Conservation (phyloP, 2,113 vertebrate species). For the Tenebrosternarchus preto region DNA sequence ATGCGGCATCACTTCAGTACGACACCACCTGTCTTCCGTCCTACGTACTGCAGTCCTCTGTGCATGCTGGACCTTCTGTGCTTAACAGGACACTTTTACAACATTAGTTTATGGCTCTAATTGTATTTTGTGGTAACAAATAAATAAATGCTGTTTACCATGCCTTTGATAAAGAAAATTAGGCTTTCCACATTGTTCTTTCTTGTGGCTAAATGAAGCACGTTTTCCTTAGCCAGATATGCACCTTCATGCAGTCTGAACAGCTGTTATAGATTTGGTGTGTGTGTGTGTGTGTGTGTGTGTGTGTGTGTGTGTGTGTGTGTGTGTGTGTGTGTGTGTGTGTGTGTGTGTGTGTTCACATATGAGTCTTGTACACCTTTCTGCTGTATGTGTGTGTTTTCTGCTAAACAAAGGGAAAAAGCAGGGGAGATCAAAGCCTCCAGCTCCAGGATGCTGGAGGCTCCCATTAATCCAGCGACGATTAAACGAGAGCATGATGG, state of each 20-base stretch:
- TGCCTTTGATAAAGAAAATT: conserved; percentile 44
- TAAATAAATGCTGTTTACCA: conserved; percentile 39
- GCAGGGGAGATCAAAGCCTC: conserved; percentile 61
- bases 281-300: background rate
- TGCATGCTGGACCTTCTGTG: background rate
- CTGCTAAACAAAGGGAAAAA: conserved; percentile 51
- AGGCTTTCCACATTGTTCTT: conserved; percentile 53
- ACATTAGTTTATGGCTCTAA: conserved; percentile 30
- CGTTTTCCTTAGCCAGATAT: conserved; percentile 41
- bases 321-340: conserved; percentile 29
- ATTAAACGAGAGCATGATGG: conserved; percentile 60
- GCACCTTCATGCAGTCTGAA: conserved; percentile 38
- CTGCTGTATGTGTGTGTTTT: conserved; percentile 54
- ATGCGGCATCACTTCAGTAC: background rate
- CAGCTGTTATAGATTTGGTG: conserved; percentile 63
- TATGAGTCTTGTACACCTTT: conserved; percentile 67
- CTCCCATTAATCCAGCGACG: conserved; percentile 59
- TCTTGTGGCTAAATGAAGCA: conserved; percentile 48
- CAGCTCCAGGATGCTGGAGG: conserved; percentile 41
- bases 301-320: conserved; percentile 42
- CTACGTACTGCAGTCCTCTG: conserved; percentile 20
- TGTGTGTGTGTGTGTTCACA: conserved; percentile 62
- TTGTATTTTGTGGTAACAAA: conserved; percentile 26
- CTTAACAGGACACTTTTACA: conserved; percentile 16
- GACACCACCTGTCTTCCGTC: conserved; percentile 4